Conservation (phyloP, 2,888 invertebrate genomes). For the Cremastinae sp. region DNA sequence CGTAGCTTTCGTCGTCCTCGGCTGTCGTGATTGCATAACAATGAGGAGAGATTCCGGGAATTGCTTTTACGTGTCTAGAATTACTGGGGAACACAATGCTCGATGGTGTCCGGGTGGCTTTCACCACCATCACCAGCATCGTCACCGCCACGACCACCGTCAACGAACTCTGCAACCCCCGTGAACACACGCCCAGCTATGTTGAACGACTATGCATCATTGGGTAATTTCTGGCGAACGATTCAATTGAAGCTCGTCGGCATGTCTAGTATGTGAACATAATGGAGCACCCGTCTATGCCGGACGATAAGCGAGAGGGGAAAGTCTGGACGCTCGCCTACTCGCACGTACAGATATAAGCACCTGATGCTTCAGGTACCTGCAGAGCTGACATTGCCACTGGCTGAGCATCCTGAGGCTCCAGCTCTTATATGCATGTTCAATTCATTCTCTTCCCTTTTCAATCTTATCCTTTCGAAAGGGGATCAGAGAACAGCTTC, state of each 20-base stretch:
- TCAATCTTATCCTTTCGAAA: background rate
- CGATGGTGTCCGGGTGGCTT: constrained; percentile 59
- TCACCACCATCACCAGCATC: constrained; percentile 31
- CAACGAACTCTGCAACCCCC: constrained; percentile 12
- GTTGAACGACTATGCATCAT: constrained; percentile 78
- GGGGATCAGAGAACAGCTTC: constrained; percentile 19
- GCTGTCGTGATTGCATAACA: constrained; percentile 77
- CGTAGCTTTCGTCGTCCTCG: constrained; percentile 59
- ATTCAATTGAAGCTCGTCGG: constrained; percentile 78
- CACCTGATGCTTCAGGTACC: constrained; percentile 50
- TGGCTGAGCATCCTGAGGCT: constrained; percentile 35
- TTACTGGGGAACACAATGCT: constrained; percentile 76
- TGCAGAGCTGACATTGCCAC: constrained; percentile 41
- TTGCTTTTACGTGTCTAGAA: constrained; percentile 79
- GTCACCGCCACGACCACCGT: constrained; percentile 6
- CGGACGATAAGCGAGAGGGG: constrained; percentile 72
- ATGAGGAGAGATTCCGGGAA: constrained; percentile 78
- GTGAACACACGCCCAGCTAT: constrained; percentile 65
- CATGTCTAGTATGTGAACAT: constrained; percentile 79
- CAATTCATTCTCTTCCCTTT: constrained; percentile 2
- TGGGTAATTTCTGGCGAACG: constrained; percentile 79
- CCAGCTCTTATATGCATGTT: constrained; percentile 22
- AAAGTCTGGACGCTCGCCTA: constrained; percentile 49
- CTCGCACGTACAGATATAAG: constrained; percentile 25
- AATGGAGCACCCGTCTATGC: constrained; percentile 78